Conservation (phyloP, 2,797 vertebrate species). For the Buphagus erythrorhynchus region DNA sequence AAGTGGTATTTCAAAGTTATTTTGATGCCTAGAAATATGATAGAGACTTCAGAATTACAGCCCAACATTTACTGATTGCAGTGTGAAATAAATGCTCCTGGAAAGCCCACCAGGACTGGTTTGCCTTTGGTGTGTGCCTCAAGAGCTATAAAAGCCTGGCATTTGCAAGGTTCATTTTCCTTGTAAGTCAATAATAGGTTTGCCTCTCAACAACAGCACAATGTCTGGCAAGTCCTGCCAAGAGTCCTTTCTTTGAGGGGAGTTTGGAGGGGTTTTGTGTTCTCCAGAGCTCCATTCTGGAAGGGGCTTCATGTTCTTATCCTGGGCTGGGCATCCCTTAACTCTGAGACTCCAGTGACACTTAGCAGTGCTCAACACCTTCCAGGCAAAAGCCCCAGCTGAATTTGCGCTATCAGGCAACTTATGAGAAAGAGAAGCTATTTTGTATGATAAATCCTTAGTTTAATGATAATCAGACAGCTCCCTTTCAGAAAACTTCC, state of each 20-base stretch:
- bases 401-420: background rate
- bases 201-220: background rate
- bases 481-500: slow-evolving; percentile 5
- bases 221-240: background rate
- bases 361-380: background rate
- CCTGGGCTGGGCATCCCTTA: background rate
- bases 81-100: background rate
- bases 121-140: background rate
- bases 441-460: background rate
- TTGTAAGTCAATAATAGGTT: background rate
- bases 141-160: background rate
- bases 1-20: background rate
- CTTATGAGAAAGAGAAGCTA: background rate
- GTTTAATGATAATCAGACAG: background rate
- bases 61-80: background rate
- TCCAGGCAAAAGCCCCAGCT: background rate
- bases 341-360: background rate
- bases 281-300: background rate
- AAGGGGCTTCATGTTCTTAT: background rate
- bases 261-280: background rate
- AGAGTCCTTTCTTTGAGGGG: background rate
- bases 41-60: background rate
- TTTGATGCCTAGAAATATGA: background rate
- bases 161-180: background rate
- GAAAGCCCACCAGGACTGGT: background rate